These are phyloP conservation scores for Sialis fuliginosa DNA, from an alignment of 2,888 invertebrate species.

Conservation along the genomic window DNA sequence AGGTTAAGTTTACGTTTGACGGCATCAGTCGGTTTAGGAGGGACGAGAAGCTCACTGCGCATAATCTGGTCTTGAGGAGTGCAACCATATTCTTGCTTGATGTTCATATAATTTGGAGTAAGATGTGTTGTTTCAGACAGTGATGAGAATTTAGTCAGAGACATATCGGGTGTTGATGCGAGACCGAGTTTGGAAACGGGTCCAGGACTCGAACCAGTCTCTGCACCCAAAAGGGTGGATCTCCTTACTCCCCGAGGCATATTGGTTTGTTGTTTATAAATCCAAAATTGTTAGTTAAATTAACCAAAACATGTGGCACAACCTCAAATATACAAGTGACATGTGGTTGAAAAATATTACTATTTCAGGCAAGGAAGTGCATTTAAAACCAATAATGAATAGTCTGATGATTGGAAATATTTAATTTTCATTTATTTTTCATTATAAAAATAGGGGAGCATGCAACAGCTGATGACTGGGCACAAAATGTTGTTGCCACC, in stretches of 20 bases:
- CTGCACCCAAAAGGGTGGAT: slow-evolving; percentile 22
- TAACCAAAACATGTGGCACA: no score
- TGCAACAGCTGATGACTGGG: no score
- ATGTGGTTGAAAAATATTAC: no score
- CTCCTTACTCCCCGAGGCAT: slow-evolving; percentile 44
- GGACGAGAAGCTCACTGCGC: slow-evolving; percentile 22
- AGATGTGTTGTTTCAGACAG: slow-evolving; percentile 33
- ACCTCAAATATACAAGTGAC: no score
- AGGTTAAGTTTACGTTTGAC: slow-evolving; percentile 71
- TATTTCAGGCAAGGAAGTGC: no score
- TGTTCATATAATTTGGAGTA: slow-evolving; percentile 53
- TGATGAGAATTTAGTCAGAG: slow-evolving; percentile 28
- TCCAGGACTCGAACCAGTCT: slow-evolving; percentile 20
- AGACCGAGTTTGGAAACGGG: slow-evolving; percentile 24
- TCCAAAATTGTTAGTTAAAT: not conserved
- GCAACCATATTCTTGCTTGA: slow-evolving; percentile 77
- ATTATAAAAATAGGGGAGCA: no score
- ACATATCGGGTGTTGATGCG: slow-evolving; percentile 29
- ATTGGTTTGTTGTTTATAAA: slow-evolving; percentile 9
- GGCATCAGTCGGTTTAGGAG: slow-evolving; percentile 33
- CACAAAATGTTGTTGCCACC: no score
- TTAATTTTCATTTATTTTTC: no score
- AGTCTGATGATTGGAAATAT: no score
- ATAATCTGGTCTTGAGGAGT: slow-evolving; percentile 54
- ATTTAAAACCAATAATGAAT: no score